Evolutionary conservation across 2,888 invertebrate genomes (phyloP), one percentile per base, ranked within the genome.

Genomic region (Athalia cordata): DNA sequence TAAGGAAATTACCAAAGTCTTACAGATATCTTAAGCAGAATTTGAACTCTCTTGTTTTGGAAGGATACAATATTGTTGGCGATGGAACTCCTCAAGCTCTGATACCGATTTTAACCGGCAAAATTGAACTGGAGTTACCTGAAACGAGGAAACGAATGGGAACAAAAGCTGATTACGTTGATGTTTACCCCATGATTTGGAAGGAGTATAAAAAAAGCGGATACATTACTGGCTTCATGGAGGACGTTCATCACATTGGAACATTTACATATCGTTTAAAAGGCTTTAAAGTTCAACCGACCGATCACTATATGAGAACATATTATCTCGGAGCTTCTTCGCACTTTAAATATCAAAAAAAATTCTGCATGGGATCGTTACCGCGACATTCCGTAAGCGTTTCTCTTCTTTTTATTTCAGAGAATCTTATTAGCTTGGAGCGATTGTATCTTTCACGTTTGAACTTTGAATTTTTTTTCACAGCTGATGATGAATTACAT

Each of bases 221-320:
- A 85, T 92, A 91, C 79, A 92, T 94, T 47, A 96, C 96, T 2
- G 95, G 95, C 0, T 98, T 95, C 89, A 95, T 95, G 84, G 98
- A 99, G 88, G 98, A 99, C 87, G 93, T 94, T 83, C 95, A 96
- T 0, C 91, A 93, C 85, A 93, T 95, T 45, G 98, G 98, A 0
- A 97, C 97, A 0, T 99, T 98, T 88, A 96, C 96, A 2, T 97
- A 97, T 89, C 93, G 98, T 7, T 92, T 98, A 87, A 95, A 95
- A 82, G 98, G 98, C 0, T 98, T 98, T 89, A 90, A 91, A 55
- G 90, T 92, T 3, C 94, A 94, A 83, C 98, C 98, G 0, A 97
- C 98, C 0, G 96, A 98, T 90, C 98, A 98, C 89, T 98, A 97
- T 87, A 94, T 97, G 91, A 91, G 98, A 50, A 93, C 96, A 0